Evolutionary conservation across 2,888 invertebrate genomes (phyloP), one percentile per base, ranked within the genome.

Genomic region (Drosophila mercatorum): DNA sequence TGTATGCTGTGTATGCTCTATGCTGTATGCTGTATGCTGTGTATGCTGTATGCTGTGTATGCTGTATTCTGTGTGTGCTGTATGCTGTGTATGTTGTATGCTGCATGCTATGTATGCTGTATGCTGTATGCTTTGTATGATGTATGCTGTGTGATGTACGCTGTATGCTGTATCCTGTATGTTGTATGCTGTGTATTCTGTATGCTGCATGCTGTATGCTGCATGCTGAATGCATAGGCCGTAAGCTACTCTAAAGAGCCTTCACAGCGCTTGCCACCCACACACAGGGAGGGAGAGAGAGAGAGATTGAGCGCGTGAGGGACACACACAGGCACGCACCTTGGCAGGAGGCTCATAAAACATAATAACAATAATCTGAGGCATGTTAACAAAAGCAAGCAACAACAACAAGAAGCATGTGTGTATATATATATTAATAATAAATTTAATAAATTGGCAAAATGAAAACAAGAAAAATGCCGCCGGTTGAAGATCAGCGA

Each of bases 401-500:
- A 7, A 43, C 22, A 12, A 43, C 8, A 31, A 56, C 17, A 17
- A 17, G 17, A 31, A 28, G 22, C 2, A 71, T 51, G 53, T 8
- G 26, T 26, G 12, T 47, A 6, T 22, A 53, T 14, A 40, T n/a
- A 55, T 55, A 55, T 31, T 41, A 47, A 57, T 56, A 53, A 75
- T 53, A 64, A 60, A 73, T 59, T 63, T 69, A 80, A 82, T 78
- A 80, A 74, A 74, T 80, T 68, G 77, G 65, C 72, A 73, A 77
- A 78, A 82, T 75, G 67, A 69, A 74, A 80, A 83, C 68, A 76
- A 72, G 77, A 74, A 78, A 78, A 79, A 83, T 81, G 81, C 83
- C 83, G 86, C 71, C 86, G 83, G 79, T 72, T 67, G 68, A 56
- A 60, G 81, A 83, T 83, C 83, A 85, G 78, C 83, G 80, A 73